A percentile compares a stretch with the other conserved stretches of the same genome.
These are phyloP conservation scores for Unio pictorum DNA, from an alignment of 2,888 invertebrate genomes.

Conservation along the genomic window DNA sequence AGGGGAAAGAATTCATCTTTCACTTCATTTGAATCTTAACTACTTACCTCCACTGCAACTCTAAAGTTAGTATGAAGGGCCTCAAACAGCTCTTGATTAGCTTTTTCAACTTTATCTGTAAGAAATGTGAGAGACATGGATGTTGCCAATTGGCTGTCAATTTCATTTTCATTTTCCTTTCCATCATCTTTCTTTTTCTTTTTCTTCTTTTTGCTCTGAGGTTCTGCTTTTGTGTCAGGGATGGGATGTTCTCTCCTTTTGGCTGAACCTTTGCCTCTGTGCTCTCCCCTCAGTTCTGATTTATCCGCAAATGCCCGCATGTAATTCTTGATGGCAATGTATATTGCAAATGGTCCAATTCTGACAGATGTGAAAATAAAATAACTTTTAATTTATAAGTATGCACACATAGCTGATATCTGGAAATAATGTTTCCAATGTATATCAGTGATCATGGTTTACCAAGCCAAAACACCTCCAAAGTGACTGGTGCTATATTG, in stretches of 20 bases:
- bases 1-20: too few species aligned
- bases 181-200: conserved; percentile 25
- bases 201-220: conserved; percentile 28
- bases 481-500: too few species aligned
- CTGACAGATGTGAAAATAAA: conserved; percentile 12
- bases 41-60: conserved; percentile 26
- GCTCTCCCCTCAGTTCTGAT: conserved; percentile 4
- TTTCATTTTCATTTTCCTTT: background rate
- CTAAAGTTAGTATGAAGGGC: conserved; percentile 23
- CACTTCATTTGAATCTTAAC: too few species aligned
- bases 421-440: too few species aligned
- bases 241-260: conserved; percentile 1
- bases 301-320: conserved; percentile 20
- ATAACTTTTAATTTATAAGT: background rate
- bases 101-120: conserved; percentile 18
- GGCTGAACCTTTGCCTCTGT: background rate
- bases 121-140: too few species aligned
- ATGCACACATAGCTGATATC: too few species aligned
- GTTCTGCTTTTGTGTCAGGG: conserved; percentile 3
- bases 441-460: too few species aligned
- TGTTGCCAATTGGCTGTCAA: too few species aligned
- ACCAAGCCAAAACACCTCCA: too few species aligned
- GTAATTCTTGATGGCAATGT: conserved; percentile 26
- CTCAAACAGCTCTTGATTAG: conserved; percentile 29
- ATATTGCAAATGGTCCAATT: conserved; percentile 29